Base-by-base conservation (phyloP, 2,888 invertebrate genomes). In the Lasiommata megera region DNA sequence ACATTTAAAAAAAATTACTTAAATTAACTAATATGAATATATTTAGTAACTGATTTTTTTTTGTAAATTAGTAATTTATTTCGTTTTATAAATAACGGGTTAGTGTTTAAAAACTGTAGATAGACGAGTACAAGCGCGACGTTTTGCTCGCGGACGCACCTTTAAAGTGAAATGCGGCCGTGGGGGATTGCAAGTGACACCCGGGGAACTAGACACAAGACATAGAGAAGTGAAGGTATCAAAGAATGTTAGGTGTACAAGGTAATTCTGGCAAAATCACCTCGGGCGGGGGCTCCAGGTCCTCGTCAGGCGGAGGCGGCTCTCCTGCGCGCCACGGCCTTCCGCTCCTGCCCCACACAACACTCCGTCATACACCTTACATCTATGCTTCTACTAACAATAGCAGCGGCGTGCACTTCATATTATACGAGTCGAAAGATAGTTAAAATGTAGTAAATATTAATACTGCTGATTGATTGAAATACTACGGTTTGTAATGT, bases 231-330 rank as follows among this genome's bases (percentile, higher is more conserved):
- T 85, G 85, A 81, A 77, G 76, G 23, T 23, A 81, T 76, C 77
- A 77, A 68, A 73, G 70, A 72, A 67, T 63, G 68, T 72, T 75
- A 77, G 77, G 82, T 84, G 84, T 82, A 82, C 69, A 82, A 85
- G 88, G 88, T 88, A 90, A 88, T 72, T 90, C 88, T 90, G 89
- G 90, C 89, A 88, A 89, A 89, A 88, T 91, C 91, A 91, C 91
- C 91, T 91, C 89, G 79, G 82, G 84, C 71, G 84, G 84, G 72
- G 84, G 84, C 68, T 88, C 88, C 85, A 84, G 67, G 69, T 89
- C 89, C 74, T 88, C 89, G 66, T 89, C 89, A 66, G 80, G 77
- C 67, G 81, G 80, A 72, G 81, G 82, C 73, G 83, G 82, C 77
- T 85, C 86, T 67, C 82, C 70, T 69, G 78, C 76, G 70, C 88